Percentiles rank a stretch among this genome's conserved stretches.
Evolutionary conservation across 2,797 vertebrate genomes (phyloP).

Genomic region (Morelia viridis): DNA sequence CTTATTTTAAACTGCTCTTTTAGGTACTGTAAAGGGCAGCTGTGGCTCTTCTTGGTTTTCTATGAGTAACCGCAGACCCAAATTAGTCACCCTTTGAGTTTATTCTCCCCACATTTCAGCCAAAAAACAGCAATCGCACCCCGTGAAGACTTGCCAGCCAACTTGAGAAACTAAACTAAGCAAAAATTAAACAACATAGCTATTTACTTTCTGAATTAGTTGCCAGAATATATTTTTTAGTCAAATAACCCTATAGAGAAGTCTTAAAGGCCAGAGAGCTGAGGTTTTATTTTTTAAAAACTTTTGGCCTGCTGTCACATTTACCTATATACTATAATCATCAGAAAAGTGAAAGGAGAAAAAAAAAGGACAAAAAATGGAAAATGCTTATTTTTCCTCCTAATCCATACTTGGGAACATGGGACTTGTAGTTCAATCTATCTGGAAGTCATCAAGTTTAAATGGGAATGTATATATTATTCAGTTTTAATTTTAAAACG

Average conservation of each 20-base stretch:
- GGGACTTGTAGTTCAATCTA: neutral
- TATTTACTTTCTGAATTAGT: neutral
- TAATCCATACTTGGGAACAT: neutral
- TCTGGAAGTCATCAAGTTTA: neutral
- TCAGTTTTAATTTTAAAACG: neutral
- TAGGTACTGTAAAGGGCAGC: neutral
- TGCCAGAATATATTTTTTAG: neutral
- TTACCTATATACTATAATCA: neutral
- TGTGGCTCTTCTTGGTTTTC: neutral
- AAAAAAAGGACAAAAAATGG: neutral
- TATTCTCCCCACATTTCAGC: neutral
- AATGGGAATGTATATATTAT: neutral
- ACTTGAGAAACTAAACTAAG: neutral
- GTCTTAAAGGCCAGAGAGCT: neutral
- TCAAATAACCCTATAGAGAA: neutral
- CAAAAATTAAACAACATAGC: neutral
- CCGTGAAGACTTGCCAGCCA: neutral
- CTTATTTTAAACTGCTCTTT: neutral
- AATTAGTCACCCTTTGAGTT: neutral
- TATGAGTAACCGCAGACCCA: neutral
- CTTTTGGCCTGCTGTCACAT: neutral
- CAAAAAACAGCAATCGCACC: too few relatives aligned
- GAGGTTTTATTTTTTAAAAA: neutral
- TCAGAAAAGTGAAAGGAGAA: neutral
- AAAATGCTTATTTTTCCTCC: neutral